Percentiles rank a stretch among this genome's conserved stretches.
phyloP scores from a whole-genome alignment of 2,888 invertebrate species.

The Cephus runcator region DNA sequence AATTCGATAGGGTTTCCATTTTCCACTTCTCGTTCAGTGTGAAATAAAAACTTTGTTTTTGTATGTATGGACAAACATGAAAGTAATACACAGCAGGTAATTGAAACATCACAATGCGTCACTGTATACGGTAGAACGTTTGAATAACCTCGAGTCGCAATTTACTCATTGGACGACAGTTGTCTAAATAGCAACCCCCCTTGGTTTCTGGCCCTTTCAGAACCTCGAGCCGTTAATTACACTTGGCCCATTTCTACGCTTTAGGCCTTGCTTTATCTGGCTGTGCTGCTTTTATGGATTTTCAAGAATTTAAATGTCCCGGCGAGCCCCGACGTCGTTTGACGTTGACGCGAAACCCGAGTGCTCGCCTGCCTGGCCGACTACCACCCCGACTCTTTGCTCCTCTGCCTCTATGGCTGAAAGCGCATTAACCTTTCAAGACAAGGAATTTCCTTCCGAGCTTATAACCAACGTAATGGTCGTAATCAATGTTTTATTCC shows the following conservation, averaged over 20 bases:
- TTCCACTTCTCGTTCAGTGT: not conserved
- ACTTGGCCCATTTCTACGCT: constrained; percentile 2
- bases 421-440: constrained; percentile 29
- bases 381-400: not conserved
- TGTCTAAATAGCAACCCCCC: not conserved
- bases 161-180: not conserved
- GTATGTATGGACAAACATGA: not conserved
- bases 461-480: constrained; percentile 30
- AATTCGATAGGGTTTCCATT: not conserved
- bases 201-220: not conserved
- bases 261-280: not conserved
- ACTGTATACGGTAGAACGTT: not conserved
- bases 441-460: constrained; percentile 31
- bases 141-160: not conserved
- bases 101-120: not conserved
- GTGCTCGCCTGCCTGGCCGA: not conserved
- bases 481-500: constrained; percentile 40
- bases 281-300: not conserved
- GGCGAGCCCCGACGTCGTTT: not conserved
- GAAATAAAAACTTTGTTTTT: not conserved
- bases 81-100: not conserved
- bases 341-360: not conserved
- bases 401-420: not conserved
- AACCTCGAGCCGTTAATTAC: constrained; percentile 6
- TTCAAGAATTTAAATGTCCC: constrained; percentile 9